Conservation (phyloP, 2,797 vertebrate species). For the Capromys pilorides region DNA sequence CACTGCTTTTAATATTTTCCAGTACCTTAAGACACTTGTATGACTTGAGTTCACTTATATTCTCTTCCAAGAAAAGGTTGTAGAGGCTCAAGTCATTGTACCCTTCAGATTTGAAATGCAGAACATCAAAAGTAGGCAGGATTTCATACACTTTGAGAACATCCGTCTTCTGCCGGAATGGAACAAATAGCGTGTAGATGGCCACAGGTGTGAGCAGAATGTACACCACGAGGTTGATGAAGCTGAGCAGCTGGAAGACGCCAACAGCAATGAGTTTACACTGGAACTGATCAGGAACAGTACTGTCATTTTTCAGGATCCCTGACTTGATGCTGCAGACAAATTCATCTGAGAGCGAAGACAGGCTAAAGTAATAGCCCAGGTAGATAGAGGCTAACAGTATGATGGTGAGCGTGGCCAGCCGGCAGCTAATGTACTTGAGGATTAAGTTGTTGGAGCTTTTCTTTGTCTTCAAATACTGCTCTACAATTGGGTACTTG, state of each 20-base stretch:
- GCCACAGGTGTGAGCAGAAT: slow-evolving; percentile 89
- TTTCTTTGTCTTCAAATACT: slow-evolving; percentile 95
- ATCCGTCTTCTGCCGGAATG: slow-evolving; percentile 85
- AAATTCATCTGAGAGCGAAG: slow-evolving; percentile 93
- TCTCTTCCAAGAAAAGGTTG: slow-evolving; percentile 95
- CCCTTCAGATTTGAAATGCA: slow-evolving; percentile 87
- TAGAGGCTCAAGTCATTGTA: slow-evolving; percentile 94
- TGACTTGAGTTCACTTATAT: slow-evolving; percentile 96
- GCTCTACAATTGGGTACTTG: slow-evolving; percentile 95
- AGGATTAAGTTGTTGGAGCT: slow-evolving; percentile 86
- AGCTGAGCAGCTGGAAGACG: slow-evolving; percentile 95
- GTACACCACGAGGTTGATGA: slow-evolving; percentile 92
- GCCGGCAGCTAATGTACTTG: slow-evolving; percentile 91
- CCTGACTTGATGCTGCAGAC: slow-evolving; percentile 92
- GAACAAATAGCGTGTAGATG: slow-evolving; percentile 90
- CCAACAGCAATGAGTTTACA: slow-evolving; percentile 97
- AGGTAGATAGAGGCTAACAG: slow-evolving; percentile 91
- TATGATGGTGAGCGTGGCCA: slow-evolving; percentile 89
- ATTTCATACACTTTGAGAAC: slow-evolving; percentile 92
- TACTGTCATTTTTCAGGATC: slow-evolving; percentile 89
- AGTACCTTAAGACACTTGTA: slow-evolving; percentile 97
- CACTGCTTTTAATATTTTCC: slow-evolving; percentile 91
- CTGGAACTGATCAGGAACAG: slow-evolving; percentile 90
- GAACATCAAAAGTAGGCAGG: slow-evolving; percentile 91
- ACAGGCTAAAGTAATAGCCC: slow-evolving; percentile 93